Evolutionary conservation across 1,140 invertebrate genomes (phyloP), one percentile per base, ranked within the genome.

Genomic region (Agraylea sexmaculata): DNA sequence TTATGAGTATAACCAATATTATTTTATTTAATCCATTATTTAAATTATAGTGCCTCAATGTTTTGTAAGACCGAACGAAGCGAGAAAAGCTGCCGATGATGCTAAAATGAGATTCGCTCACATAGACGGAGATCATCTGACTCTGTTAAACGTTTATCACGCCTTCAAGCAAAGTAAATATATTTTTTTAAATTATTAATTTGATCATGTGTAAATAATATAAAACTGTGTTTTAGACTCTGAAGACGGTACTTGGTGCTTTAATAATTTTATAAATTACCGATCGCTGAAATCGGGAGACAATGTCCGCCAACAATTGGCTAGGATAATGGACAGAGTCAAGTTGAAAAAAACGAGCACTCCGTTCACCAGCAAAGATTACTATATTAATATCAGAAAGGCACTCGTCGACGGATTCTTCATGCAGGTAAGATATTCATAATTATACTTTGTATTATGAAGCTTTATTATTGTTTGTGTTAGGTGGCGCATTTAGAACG

Each of bases 1-100:
- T 49, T 37, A 42, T 30, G 20, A 51, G 39, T 36, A 12, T 34
- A 8, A 28, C 37, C 30, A 33, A 23, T 37, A 38, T 17, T n/a
- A 29, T 28, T 22, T n/a, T 47, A 19, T 41, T n/a, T n/a, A n/a
- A n/a, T n/a, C n/a, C n/a, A n/a, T n/a, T n/a, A n/a, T n/a, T n/a
- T n/a, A n/a, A n/a, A n/a, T n/a, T n/a, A n/a, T 77, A 93, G 96
- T 99, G 66, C 93, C 95, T 56, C 94, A 99, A 78, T 98, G 93
- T 70, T 99, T 99, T 75, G 88, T 99, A 42, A 77, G 96, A 57
- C 96, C 96, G 21, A 94, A 94, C 65, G 95, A 99, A 66, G 86
- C 87, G n/a, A 92, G 95, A 69, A 97, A 97, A 63, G 89, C 90
- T 32, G 93, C 96, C 3, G 96, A 99, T 63, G 94, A 99, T 63